A percentile compares a stretch with the other conserved stretches of the same genome.
phyloP scores from a whole-genome alignment of 2,888 invertebrate genomes.

The Congeria kusceri region DNA sequence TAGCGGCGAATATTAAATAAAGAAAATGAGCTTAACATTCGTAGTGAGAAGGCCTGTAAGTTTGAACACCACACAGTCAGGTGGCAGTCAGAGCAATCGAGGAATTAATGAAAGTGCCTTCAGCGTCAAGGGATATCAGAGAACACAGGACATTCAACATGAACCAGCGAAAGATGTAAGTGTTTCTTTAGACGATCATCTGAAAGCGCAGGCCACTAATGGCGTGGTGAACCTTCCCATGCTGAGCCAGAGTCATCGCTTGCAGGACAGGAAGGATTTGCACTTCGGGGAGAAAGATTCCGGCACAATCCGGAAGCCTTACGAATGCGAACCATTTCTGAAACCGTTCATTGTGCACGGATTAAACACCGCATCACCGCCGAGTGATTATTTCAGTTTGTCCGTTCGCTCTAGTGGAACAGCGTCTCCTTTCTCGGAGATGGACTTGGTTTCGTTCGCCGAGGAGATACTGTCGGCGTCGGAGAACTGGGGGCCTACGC shows the following conservation, averaged over 20 bases:
- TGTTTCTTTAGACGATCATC: neutral
- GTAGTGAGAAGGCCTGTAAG: neutral
- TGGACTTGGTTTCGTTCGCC: neutral
- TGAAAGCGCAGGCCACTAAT: neutral
- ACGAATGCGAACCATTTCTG: slow-evolving; percentile 7
- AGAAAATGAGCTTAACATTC: slow-evolving; percentile 9
- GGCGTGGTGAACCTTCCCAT: slow-evolving; percentile 9
- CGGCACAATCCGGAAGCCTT: slow-evolving; percentile 18
- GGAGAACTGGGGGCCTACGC: neutral
- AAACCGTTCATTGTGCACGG: slow-evolving; percentile 16
- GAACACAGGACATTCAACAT: too few species aligned
- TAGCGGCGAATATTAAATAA: neutral
- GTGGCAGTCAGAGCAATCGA: too few species aligned
- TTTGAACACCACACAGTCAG: neutral
- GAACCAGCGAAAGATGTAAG: neutral
- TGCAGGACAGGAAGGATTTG: neutral
- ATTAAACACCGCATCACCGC: neutral
- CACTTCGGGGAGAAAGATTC: neutral
- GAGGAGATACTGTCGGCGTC: neutral
- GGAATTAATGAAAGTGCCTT: too few species aligned
- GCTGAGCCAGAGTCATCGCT: slow-evolving; percentile 9
- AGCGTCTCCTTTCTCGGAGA: slow-evolving; percentile 3
- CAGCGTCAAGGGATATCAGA: too few species aligned
- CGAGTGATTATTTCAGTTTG: neutral
- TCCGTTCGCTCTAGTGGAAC: neutral